Base-by-base conservation (phyloP, 1,140 invertebrate species). In the Gyrodactylus bullatarudis region DNA sequence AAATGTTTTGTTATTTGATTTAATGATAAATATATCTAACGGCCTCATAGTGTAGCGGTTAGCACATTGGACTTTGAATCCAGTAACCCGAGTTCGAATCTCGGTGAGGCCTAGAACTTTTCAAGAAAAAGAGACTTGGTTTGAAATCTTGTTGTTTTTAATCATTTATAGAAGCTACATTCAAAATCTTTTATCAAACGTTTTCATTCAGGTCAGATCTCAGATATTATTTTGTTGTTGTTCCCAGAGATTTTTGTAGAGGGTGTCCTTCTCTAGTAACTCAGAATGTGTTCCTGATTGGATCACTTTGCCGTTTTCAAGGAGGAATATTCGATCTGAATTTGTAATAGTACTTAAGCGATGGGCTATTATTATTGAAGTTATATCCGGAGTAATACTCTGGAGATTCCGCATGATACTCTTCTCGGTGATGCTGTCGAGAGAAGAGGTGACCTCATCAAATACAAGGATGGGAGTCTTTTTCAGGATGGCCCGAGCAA, bases 371-470 rank as follows among this genome's bases (percentile, higher is more conserved):
- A 81, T 77, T 71, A 81, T 76, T 24, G 70, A 71, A 23, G 70
- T 71, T n/a, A 71, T 23, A 71, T 71, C 24, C 1, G 8, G 20
- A n/a, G 23, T 71, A 23, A 23, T 24, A 1, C 1, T n/a, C 8
- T 24, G 70, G 1, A 71, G 24, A 24, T 19, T 20, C 1, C 21
- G 24, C 16, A 71, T n/a, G 23, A 71, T 25, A n/a, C 24, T 71
- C 70, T 71, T 85, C 85, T 99, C 95, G 0, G 95, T 98, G n/a
- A 97, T 87, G 0, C 91, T 92, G 82, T 98, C 95, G 69, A 99
- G 82, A 54, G 89, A 91, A 54, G 92, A 96, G 0, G 95, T 99
- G 1, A 94, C 95, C 83, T 99, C 95, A 79, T 99, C 94, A 80
- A 97, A 98, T 23, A 98, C 84, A 27, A 99, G 83, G 77, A 99